Evolutionary conservation across 2,888 invertebrate genomes (phyloP).

Genomic region (Drosophila parthenogenetica): DNA sequence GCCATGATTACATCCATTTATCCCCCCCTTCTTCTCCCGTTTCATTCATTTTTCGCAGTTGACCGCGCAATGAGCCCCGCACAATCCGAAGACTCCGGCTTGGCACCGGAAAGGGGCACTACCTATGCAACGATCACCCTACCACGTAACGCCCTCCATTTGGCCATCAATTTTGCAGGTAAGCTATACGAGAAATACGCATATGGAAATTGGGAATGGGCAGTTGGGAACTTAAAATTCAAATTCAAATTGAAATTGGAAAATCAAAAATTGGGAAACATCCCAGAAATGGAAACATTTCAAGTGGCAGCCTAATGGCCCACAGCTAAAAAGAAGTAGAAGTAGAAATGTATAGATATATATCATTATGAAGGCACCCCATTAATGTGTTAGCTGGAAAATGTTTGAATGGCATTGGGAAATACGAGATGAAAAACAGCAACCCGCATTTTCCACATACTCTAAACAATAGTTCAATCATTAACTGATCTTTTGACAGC

Average conservation of each 20-base stretch:
- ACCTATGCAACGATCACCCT: constrained; percentile 85
- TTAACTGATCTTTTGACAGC: constrained; percentile 57
- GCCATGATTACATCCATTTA: constrained; percentile 21
- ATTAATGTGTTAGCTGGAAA: constrained; percentile 15
- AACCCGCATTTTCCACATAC: constrained; percentile 42
- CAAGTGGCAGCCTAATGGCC: constrained; percentile 25
- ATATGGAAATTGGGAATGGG: constrained; percentile 4
- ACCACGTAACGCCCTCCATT: constrained; percentile 83
- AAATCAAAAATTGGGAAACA: background rate
- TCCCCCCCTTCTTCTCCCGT: background rate
- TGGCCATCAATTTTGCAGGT: constrained; percentile 85
- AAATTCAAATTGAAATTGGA: background rate
- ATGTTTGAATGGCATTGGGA: constrained; percentile 15
- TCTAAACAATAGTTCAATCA: constrained; percentile 27
- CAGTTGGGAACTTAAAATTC: background rate
- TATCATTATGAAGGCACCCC: constrained; percentile 33
- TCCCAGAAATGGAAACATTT: background rate
- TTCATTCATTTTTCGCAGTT: constrained; percentile 72
- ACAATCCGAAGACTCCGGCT: constrained; percentile 85
- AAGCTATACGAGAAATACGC: constrained; percentile 39
- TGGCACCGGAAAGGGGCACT: constrained; percentile 85
- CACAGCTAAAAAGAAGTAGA: constrained; percentile 1
- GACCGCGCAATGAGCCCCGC: constrained; percentile 85
- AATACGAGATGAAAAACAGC: constrained; percentile 43
- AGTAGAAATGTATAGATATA: background rate